Percentiles rank a stretch among this genome's conserved stretches.
These are phyloP conservation scores for Myrmecophaga tridactyla DNA, from an alignment of 2,113 vertebrate genomes.

Conservation along the genomic window DNA sequence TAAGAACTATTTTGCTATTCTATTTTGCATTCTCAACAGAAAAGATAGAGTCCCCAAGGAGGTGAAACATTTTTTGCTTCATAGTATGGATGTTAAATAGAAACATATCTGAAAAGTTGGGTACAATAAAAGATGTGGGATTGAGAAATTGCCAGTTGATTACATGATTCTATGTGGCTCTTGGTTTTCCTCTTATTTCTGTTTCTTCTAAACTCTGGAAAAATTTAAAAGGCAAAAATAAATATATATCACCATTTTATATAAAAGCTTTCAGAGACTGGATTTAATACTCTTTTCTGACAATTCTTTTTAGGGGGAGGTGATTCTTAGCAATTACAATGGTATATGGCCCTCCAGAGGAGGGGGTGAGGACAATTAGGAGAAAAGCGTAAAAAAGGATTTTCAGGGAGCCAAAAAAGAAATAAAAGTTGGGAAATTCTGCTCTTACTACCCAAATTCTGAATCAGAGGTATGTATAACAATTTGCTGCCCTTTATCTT, in stretches of 20 bases:
- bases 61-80: not conserved
- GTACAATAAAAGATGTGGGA: conserved; percentile 7
- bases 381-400: not conserved
- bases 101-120: conserved; percentile 27
- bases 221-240: conserved; percentile 40
- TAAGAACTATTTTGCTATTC: conserved; percentile 19
- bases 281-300: not conserved
- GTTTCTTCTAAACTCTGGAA: conserved; percentile 51
- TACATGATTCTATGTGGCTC: not conserved
- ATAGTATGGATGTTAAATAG: not conserved
- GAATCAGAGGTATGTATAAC: not conserved
- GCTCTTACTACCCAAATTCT: not conserved
- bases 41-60: not conserved
- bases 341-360: too few species aligned
- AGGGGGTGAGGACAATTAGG: not conserved
- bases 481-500: conserved; percentile 15
- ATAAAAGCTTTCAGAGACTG: not conserved
- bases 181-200: not conserved
- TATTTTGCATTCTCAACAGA: conserved; percentile 1
- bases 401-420: not conserved
- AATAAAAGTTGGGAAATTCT: not conserved
- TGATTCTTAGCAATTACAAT: too few species aligned
- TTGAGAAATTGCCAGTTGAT: not conserved
- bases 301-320: not conserved
- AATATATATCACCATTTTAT: not conserved